Evolutionary conservation across 23 tunicate species (phyloP), one percentile per base, ranked within the genome.

Genomic region (Diplosoma virens): DNA sequence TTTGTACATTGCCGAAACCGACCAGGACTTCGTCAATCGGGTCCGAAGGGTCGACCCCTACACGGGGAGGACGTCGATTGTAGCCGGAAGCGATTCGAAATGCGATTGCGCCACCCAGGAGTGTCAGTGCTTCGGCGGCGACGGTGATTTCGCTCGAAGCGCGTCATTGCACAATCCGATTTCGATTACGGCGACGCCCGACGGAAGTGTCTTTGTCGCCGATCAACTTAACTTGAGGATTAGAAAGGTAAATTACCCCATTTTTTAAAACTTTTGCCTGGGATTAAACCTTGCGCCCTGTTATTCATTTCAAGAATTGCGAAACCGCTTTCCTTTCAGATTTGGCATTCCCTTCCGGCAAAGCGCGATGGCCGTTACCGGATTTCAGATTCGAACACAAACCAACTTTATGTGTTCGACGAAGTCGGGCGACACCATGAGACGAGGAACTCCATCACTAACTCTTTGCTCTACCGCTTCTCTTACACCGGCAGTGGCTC

Each of bases 401-500:
- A 92, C 60, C 87, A 85, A 1, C 83, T 92, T 54, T 92, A 92
- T 81, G 76, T 81, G 1, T 92, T 92, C 60, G 79, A 90, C 35
- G 33, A 17, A 2, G 26, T 76, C 36, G 97, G 97, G 11, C 87
- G 84, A 46, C 97, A 92, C 59, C 65, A 70, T 27, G 53, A 58
- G 37, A 92, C 97, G 24, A 73, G 66, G 33, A 92, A 92, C 87
- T 81, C 85, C 56, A 92, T 92, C 87, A 92, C 97, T 30, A 90
- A 86, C 50, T 22, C 91, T 1, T 46, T 69, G 14, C 81, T 92
- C 21, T 92, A 92, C 33, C 76, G 72, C 45, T 92, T 84, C 68
- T 56, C 90, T 36, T 79, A 90, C 61, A 20, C 78, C 1, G 46
- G 60, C 53, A 47, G 58, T 1, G 82, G 90, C 25, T 9, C 27